phyloP scores from a whole-genome alignment of 1,140 invertebrate species.

The Hypothenemus hampei region DNA sequence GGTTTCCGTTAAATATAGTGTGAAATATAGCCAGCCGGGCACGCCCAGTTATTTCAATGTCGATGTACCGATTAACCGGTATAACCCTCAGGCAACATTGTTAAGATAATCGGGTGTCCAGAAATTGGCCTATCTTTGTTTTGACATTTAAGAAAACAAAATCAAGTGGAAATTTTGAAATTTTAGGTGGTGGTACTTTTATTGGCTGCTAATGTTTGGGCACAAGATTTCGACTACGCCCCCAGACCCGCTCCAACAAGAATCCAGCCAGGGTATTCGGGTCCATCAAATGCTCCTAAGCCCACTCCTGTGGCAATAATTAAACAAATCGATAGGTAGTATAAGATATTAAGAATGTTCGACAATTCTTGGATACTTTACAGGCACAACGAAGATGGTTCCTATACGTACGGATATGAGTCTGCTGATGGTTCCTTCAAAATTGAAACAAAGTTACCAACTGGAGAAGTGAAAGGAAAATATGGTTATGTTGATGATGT shows the following conservation, averaged over 20 bases:
- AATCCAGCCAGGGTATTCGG: conserved; percentile 44
- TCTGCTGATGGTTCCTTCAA: conserved; percentile 80
- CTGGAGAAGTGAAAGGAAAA: conserved; percentile 76
- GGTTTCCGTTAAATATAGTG: no score
- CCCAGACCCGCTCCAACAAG: conserved; percentile 49
- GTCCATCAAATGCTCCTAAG: conserved; percentile 48
- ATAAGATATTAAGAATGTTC: no score
- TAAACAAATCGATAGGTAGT: conserved; percentile 77
- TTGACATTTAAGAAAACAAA: neutral
- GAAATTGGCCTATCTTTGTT: neutral
- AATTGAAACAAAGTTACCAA: conserved; percentile 74
- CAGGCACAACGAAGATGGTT: conserved; percentile 79
- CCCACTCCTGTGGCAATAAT: conserved; percentile 72
- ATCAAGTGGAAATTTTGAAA: neutral
- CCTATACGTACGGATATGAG: conserved; percentile 83
- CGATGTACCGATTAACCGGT: no score
- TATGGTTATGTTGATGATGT: conserved; percentile 82
- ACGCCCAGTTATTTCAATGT: no score
- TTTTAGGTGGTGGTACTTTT: conserved; percentile 47
- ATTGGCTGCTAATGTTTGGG: conserved; percentile 44
- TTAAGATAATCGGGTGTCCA: no score
- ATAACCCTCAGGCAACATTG: no score
- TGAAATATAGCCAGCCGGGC: no score
- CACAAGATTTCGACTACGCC: conserved; percentile 59
- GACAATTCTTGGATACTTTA: conserved; percentile 27